Base-by-base conservation (phyloP, 2,797 vertebrate species). In the Etheostoma nigrum region DNA sequence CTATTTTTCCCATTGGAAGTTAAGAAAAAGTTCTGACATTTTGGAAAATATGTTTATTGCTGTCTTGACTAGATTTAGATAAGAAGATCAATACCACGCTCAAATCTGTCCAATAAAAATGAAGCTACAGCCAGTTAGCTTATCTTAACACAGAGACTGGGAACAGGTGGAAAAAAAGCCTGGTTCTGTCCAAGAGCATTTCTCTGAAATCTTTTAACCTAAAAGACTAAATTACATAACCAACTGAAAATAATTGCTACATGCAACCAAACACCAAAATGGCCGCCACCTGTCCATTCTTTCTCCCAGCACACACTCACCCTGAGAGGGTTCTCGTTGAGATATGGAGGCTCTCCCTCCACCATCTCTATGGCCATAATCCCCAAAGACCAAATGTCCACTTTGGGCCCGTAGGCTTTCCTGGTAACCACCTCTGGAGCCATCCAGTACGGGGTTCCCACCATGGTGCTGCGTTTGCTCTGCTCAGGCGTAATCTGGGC, bases 281-380 rank as follows among this genome's bases (percentile, higher is more conserved):
- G n/a, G 47, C 59, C 4, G 2, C 9, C 36, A 40, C 10, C 2
- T 1, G 14, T 6, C 42, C 13, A 30, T 27, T 53, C 13, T 75
- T 45, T 60, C 12, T 44, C 16, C 33, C 10, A 48, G 51, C 21
- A 53, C 51, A 60, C 45, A 58, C 97, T 96, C 94, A 99, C 98
- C 95, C 98, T 96, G 86, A 99, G 93, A 40, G 98, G 98, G 91
- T 99, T 99, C 90, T 99, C 98, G 0, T 98, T 99, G 86, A 99
- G 97, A 94, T 99, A 99, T 0, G 98, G 98, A 63, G 98, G 97
- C 63, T 99, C 98, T 87, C 98, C 98, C 94, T 99, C 98, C 76
- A 99, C 97, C 98, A 99, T 99, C 92, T 99, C 98, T 66, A 99
- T 99, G 44, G 98, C 97, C 98, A 99, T 99, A 87, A 99, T 99